Percentiles rank a stretch among this genome's conserved stretches.
Evolutionary conservation across 1,140 invertebrate species (phyloP).

Genomic region (Drosophila nigrodunni): DNA sequence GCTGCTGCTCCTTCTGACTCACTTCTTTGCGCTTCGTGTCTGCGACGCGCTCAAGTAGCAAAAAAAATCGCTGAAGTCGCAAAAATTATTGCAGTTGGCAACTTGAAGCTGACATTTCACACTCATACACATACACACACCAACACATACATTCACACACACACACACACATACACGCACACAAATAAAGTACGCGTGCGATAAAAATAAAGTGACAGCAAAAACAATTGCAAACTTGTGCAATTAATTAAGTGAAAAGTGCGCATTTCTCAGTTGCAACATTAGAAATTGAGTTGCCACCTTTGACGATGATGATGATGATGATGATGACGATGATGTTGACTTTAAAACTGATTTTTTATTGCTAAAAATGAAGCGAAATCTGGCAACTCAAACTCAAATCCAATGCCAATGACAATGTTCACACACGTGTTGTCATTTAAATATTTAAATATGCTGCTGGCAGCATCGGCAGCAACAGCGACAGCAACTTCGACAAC

Average conservation of each 20-base stretch:
- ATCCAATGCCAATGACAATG: constrained; percentile 64
- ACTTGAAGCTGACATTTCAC: constrained; percentile 75
- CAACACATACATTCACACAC: constrained; percentile 29
- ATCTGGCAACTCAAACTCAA: constrained; percentile 39
- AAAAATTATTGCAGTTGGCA: constrained; percentile 82
- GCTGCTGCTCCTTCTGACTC: neutral
- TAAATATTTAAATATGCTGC: constrained; percentile 79
- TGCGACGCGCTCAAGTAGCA: constrained; percentile 79
- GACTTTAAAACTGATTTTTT: constrained; percentile 13
- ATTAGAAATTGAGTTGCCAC: constrained; percentile 48
- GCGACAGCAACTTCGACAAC: constrained; percentile 23
- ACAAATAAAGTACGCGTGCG: constrained; percentile 67
- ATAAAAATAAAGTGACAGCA: constrained; percentile 82
- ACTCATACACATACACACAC: constrained; percentile 34
- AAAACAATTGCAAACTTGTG: constrained; percentile 81
- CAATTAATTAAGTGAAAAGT: constrained; percentile 82
- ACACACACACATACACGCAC: constrained; percentile 24
- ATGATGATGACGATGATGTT: neutral
- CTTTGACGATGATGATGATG: neutral
- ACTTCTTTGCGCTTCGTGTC: constrained; percentile 23
- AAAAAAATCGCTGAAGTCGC: constrained; percentile 81
- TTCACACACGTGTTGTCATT: constrained; percentile 80
- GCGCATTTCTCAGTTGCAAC: constrained; percentile 55
- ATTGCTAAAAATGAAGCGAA: neutral
- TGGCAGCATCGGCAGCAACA: constrained; percentile 70